phyloP scores from a whole-genome alignment of 2,888 invertebrate species.

The Lapara coniferarum region DNA sequence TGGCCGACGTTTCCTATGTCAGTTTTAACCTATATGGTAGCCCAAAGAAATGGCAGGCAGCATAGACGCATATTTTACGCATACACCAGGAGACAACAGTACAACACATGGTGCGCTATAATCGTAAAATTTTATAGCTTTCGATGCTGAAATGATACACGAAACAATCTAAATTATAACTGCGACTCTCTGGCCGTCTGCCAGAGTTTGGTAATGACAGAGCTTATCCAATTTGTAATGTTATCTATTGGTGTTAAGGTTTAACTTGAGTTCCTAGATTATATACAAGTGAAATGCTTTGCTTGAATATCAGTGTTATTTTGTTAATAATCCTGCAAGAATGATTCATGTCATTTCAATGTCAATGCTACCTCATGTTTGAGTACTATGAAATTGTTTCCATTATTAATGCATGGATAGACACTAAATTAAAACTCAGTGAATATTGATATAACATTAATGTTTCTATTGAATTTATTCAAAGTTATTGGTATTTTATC shows the following conservation, averaged over 20 bases:
- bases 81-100: constrained; percentile 23
- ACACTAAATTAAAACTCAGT: too few relatives aligned
- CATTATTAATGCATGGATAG: too few relatives aligned
- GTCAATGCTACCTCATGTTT: too few relatives aligned
- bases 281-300: background rate
- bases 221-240: constrained; percentile 70
- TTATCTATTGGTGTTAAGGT: constrained; percentile 48
- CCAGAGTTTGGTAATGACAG: constrained; percentile 76
- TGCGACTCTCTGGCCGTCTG: constrained; percentile 66
- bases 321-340: too few relatives aligned
- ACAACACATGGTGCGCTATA: constrained; percentile 71
- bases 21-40: background rate
- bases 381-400: too few relatives aligned
- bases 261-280: constrained; percentile 10
- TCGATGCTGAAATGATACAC: constrained; percentile 81
- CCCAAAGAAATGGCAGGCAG: constrained; percentile 5
- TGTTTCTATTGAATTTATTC: too few relatives aligned
- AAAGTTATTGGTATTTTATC: background rate
- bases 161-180: constrained; percentile 81
- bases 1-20: too few relatives aligned
- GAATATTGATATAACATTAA: too few relatives aligned
- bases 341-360: too few relatives aligned
- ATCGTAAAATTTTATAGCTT: constrained; percentile 81
- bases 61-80: constrained; percentile 22
- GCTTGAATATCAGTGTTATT: background rate